These are phyloP conservation scores for Nymphicus hollandicus DNA, from an alignment of 2,113 vertebrate species.

Conservation along the genomic window DNA sequence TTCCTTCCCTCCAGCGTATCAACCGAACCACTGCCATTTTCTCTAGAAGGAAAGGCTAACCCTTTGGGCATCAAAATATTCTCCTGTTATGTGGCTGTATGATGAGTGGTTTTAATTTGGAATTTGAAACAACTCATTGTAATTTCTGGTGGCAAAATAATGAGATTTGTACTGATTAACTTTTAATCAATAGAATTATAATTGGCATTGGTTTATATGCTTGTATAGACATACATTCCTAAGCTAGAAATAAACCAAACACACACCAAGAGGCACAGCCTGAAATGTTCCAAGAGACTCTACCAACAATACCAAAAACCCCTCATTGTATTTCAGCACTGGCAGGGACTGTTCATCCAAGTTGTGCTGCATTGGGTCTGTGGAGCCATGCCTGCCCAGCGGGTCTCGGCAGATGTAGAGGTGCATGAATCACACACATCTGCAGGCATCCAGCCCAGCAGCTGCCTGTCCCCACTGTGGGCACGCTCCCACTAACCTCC, in stretches of 20 bases:
- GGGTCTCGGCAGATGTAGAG: neutral
- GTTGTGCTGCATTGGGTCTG: accelerated
- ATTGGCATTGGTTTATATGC: neutral
- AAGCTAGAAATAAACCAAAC: neutral
- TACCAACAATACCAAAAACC: neutral
- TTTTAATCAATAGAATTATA: neutral
- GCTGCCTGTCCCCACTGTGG: accelerated
- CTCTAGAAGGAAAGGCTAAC: neutral
- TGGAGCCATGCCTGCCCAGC: neutral
- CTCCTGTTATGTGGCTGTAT: neutral
- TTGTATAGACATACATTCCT: neutral
- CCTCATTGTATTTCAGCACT: neutral
- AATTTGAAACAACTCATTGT: neutral
- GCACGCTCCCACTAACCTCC: accelerated
- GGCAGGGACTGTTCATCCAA: accelerated
- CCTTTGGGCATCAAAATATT: neutral
- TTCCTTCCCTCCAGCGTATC: accelerated
- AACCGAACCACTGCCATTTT: neutral
- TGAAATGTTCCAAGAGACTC: neutral
- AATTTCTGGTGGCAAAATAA: neutral
- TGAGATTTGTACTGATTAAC: neutral
- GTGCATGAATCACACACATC: neutral
- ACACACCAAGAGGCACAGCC: neutral
- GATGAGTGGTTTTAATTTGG: neutral
- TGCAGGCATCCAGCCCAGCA: neutral